phyloP scores from a whole-genome alignment of 2,113 vertebrate genomes.

The Suricata suricatta region DNA sequence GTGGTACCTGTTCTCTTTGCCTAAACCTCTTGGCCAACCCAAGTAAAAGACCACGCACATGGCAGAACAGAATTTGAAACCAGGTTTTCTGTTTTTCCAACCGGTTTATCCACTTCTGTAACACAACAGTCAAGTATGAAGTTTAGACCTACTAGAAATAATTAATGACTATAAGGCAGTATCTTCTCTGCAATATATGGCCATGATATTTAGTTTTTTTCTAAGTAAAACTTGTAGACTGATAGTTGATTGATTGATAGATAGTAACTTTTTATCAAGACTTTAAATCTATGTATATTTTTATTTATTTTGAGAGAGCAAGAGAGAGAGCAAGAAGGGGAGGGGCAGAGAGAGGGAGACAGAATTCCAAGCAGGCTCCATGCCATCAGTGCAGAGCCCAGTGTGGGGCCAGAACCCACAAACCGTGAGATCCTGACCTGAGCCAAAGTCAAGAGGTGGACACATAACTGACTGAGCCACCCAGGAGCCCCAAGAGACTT shows the following conservation, averaged over 20 bases:
- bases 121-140: no score
- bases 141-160: neutral
- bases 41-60: neutral
- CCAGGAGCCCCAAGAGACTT: neutral
- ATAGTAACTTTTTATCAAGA: neutral
- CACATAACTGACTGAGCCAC: neutral
- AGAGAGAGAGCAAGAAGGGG: neutral
- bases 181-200: neutral
- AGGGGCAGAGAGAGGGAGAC: neutral
- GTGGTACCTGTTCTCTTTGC: neutral
- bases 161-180: neutral
- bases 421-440: neutral
- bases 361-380: neutral
- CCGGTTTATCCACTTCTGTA: neutral
- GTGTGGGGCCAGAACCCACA: neutral
- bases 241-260: neutral
- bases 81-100: neutral
- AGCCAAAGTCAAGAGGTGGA: neutral
- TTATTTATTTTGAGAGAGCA: neutral
- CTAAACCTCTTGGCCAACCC: neutral
- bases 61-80: neutral
- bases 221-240: neutral
- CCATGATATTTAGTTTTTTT: neutral
- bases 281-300: neutral
- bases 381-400: neutral